phyloP scores from a whole-genome alignment of 2,797 vertebrate genomes.

The Falco rusticolus region DNA sequence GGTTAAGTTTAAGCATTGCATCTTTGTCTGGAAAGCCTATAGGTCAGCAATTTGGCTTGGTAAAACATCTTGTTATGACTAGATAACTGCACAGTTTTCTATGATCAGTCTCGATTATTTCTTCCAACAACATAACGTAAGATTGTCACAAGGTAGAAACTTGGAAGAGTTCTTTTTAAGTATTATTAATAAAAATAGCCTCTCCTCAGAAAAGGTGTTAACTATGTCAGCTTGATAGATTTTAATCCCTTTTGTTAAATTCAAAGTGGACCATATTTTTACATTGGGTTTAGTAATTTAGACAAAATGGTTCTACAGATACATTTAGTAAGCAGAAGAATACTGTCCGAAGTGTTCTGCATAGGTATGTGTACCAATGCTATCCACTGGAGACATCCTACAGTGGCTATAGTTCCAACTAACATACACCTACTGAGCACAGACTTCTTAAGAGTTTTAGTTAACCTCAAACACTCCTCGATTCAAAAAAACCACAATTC shows the following conservation, averaged over 20 bases:
- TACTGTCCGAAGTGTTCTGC: constrained; percentile 49
- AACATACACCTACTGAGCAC: background rate
- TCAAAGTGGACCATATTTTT: background rate
- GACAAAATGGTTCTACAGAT: background rate
- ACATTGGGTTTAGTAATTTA: background rate
- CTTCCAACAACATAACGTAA: background rate
- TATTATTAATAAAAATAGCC: background rate
- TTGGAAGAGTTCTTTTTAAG: background rate
- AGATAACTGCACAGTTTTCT: background rate
- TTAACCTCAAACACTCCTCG: background rate
- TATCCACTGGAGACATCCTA: background rate
- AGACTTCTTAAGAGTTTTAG: background rate
- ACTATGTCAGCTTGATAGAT: background rate
- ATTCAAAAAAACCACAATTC: background rate
- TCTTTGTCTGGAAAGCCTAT: constrained; percentile 13
- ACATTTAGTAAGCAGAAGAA: constrained; percentile 48
- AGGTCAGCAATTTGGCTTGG: constrained; percentile 6
- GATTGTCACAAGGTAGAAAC: background rate
- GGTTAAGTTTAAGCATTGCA: constrained; percentile 5
- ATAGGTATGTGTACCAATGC: background rate
- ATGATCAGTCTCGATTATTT: background rate
- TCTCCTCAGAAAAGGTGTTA: constrained; percentile 4
- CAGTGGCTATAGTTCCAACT: background rate
- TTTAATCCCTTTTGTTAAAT: background rate
- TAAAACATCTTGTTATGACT: constrained; percentile 24